Evolutionary conservation across 2,888 invertebrate genomes (phyloP), one percentile per base, ranked within the genome.

Genomic region (Cremastinae sp.): DNA sequence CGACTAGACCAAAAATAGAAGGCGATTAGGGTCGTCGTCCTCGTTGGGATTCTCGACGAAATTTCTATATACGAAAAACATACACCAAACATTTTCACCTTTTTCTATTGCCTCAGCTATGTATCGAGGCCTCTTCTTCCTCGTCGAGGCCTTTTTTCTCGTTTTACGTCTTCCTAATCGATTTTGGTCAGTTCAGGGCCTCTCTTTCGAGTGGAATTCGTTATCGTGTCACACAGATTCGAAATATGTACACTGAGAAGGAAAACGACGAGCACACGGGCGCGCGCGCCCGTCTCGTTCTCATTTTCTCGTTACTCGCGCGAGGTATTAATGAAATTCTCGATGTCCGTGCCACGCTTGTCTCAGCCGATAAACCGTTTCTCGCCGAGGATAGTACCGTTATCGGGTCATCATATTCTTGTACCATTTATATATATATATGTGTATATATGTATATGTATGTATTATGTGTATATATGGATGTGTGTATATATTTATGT

Each of bases 361-460:
- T 20, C 53, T 74, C 58, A 64, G 64, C 79, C 83, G 82, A 84
- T 85, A 83, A 86, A 66, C 85, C 83, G 86, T 85, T 86, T 66
- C 81, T 81, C 78, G 71, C 37, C 1, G n/a, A 7, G 3, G 22
- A 1, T 71, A 77, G 79, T 83, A 85, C 86, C 85, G 86, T 86
- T 86, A 86, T 83, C 80, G 80, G 82, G 80, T 81, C 83, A 76
- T 77, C 79, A 70, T 64, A 74, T n/a, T n/a, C n/a, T n/a, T n/a
- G n/a, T n/a, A n/a, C n/a, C n/a, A n/a, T n/a, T n/a, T n/a, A n/a
- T 62, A 37, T 70, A 61, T 80, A 79, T 76, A 76, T 75, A 77
- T 68, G 78, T 74, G 81, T 81, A 77, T 77, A 80, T 83, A 82
- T 78, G 75, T 80, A 61, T 68, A n/a, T 53, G 7, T 53, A 49